Evolutionary conservation across 1,140 invertebrate genomes (phyloP).

Genomic region (Trypoxylus dichotomus): DNA sequence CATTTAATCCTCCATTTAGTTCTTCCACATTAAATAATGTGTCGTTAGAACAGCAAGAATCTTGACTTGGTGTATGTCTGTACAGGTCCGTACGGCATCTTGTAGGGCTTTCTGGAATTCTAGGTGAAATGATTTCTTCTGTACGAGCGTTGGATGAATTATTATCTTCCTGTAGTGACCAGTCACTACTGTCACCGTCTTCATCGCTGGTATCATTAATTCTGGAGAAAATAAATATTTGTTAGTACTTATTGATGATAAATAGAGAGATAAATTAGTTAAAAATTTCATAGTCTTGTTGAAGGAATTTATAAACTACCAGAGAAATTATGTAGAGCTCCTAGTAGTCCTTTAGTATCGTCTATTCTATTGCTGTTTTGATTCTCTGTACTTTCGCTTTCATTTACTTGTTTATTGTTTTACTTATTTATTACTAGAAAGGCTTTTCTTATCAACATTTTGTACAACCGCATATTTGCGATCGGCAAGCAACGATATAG

Average conservation of each 20-base stretch:
- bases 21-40: constrained; percentile 64
- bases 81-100: constrained; percentile 40
- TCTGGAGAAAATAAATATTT: constrained; percentile 32
- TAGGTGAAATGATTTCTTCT: constrained; percentile 41
- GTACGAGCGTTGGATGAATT: constrained; percentile 26
- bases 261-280: too few species aligned
- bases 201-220: constrained; percentile 33
- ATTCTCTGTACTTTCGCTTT: too few species aligned
- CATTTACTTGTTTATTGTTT: too few species aligned
- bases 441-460: too few species aligned
- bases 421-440: too few species aligned
- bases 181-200: constrained; percentile 45
- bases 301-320: too few species aligned
- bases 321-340: too few species aligned
- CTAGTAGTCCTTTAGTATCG: too few species aligned
- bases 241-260: background rate
- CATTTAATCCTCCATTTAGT: constrained; percentile 33
- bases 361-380: too few species aligned
- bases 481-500: too few species aligned
- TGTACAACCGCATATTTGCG: too few species aligned
- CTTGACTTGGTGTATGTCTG: constrained; percentile 61
- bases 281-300: too few species aligned
- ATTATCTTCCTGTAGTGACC: constrained; percentile 38
- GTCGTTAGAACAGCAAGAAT: constrained; percentile 64
- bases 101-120: constrained; percentile 43